Percentiles rank a stretch among this genome's conserved stretches.
These are phyloP conservation scores for Coregonus suidteri DNA, from an alignment of 2,797 vertebrate genomes.

Conservation along the genomic window DNA sequence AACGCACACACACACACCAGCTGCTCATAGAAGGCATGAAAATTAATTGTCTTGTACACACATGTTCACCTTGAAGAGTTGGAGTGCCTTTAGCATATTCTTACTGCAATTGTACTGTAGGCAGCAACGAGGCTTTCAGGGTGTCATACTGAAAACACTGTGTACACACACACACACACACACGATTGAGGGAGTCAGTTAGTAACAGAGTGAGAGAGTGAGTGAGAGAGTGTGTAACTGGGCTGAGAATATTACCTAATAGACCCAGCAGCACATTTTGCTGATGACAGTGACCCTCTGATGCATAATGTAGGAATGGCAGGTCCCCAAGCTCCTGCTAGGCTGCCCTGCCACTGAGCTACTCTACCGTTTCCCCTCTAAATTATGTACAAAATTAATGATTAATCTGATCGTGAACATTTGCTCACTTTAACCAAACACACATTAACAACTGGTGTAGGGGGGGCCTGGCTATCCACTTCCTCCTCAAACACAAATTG, in stretches of 20 bases:
- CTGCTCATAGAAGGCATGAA: slow-evolving; percentile 12
- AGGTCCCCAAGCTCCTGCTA: background rate
- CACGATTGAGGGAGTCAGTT: too few relatives aligned
- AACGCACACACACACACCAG: background rate
- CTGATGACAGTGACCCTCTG: slow-evolving; percentile 31
- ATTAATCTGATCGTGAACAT: background rate
- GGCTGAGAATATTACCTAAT: slow-evolving; percentile 12
- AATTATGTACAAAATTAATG: background rate
- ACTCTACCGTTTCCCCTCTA: background rate
- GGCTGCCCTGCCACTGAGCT: background rate
- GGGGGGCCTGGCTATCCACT: background rate
- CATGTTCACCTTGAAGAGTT: slow-evolving; percentile 31
- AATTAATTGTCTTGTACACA: background rate
- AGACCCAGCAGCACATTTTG: slow-evolving; percentile 16
- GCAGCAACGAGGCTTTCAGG: background rate
- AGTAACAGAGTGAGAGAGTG: background rate
- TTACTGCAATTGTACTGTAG: background rate
- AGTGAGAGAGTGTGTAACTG: slow-evolving; percentile 4
- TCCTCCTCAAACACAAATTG: background rate
- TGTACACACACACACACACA: background rate
- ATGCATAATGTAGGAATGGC: slow-evolving; percentile 33
- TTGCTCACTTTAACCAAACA: background rate
- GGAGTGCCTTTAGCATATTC: slow-evolving; percentile 22
- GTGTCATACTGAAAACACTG: background rate
- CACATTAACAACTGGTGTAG: background rate